A percentile compares a stretch with the other conserved stretches of the same genome.
Conservation (phyloP, 1,140 invertebrate species). For the Tetramorium simillimum region DNA sequence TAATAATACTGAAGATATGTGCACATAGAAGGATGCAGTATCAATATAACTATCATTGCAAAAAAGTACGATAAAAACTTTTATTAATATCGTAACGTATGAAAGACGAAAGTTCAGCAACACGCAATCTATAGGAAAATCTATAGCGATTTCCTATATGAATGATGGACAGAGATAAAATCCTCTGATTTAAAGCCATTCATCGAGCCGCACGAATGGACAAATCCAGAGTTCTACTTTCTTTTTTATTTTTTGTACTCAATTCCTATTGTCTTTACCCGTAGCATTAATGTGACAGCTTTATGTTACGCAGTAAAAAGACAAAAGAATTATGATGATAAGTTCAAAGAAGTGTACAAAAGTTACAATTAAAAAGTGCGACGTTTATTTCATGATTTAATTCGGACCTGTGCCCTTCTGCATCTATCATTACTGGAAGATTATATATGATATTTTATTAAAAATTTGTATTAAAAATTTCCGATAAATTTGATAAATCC, state of each 20-base stretch:
- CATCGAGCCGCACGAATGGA: constrained; percentile 5
- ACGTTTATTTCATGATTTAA: neutral
- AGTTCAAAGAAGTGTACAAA: neutral
- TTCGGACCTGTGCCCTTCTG: neutral
- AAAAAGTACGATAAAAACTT: neutral
- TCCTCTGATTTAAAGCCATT: constrained; percentile 33
- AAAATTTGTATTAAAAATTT: neutral
- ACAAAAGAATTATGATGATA: neutral
- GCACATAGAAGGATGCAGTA: neutral
- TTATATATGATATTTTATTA: neutral
- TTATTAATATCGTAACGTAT: constrained; percentile 21
- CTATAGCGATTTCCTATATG: neutral
- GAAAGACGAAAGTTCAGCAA: neutral
- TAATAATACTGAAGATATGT: neutral
- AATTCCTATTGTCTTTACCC: neutral
- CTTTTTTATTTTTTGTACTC: constrained; percentile 20
- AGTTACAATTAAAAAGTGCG: no score
- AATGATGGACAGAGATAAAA: constrained; percentile 31
- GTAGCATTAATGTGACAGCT: constrained; percentile 30
- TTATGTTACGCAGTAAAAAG: constrained; percentile 13
- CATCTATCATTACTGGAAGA: neutral
- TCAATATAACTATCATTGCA: neutral
- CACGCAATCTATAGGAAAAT: constrained; percentile 24
- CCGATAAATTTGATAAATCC: neutral
- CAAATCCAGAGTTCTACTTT: neutral